Percentiles rank a stretch among this genome's conserved stretches.
Conservation (phyloP, 2,113 vertebrate species). For the Strix aluco region DNA sequence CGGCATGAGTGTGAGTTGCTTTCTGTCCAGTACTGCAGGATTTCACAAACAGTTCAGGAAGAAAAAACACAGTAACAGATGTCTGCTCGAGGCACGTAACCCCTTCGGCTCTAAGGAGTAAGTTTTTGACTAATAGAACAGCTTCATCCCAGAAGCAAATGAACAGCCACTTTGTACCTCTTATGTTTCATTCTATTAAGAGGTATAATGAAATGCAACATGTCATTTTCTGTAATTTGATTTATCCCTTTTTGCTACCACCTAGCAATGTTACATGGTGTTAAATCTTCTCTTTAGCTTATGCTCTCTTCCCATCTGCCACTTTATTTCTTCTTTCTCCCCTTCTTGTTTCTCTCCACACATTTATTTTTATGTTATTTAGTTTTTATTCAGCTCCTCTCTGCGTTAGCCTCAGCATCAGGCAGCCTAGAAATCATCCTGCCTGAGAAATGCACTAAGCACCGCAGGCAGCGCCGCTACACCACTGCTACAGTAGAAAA, state of each 20-base stretch:
- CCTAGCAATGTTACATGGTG: neutral
- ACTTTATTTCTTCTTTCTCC: neutral
- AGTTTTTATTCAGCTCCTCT: neutral
- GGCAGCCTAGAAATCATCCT: neutral
- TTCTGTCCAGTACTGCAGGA: neutral
- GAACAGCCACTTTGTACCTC: neutral
- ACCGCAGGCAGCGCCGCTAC: accelerated
- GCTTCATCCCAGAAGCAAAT: neutral
- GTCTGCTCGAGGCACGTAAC: neutral
- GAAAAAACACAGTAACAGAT: neutral
- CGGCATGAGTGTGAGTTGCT: accelerated
- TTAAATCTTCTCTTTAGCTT: neutral
- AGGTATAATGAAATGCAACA: neutral
- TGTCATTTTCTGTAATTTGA: neutral
- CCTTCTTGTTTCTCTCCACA: neutral
- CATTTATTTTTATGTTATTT: neutral
- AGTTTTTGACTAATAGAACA: accelerated
- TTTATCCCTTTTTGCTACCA: neutral
- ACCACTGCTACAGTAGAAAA: neutral
- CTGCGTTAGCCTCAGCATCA: neutral
- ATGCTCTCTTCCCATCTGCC: neutral
- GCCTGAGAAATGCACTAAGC: accelerated
- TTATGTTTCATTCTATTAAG: neutral
- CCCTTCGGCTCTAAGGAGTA: neutral
- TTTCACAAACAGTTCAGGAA: neutral